Conservation (phyloP, 2,113 vertebrate species). For the Aegithalos caudatus region DNA sequence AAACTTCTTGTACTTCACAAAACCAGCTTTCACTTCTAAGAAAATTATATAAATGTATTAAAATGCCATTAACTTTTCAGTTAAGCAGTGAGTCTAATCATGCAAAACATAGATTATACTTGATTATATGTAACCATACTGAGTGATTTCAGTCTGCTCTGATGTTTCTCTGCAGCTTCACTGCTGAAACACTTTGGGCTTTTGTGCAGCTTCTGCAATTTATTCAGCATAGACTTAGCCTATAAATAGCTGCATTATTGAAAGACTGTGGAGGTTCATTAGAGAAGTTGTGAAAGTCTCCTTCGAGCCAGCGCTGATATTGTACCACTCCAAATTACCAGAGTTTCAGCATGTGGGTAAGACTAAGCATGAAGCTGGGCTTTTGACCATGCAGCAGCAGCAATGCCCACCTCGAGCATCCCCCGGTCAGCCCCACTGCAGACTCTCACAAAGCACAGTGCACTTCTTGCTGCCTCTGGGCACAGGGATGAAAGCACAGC, state of each 20-base stretch:
- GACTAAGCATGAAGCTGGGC: not conserved
- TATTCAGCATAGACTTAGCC: not conserved
- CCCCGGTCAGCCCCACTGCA: rapidly evolving
- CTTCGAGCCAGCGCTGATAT: not conserved
- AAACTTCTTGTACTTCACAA: not conserved
- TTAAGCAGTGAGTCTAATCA: not conserved
- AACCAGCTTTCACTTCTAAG: not conserved
- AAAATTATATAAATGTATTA: not conserved
- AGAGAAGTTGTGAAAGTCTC: not conserved
- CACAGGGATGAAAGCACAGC: not conserved
- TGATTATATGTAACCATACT: not conserved
- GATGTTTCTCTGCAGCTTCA: not conserved
- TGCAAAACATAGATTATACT: not conserved
- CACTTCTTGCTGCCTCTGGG: not conserved
- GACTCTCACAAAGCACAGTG: not conserved
- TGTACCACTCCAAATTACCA: not conserved
- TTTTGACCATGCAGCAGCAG: not conserved
- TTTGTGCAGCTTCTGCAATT: conserved; percentile 11
- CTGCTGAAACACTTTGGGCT: not conserved
- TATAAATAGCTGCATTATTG: conserved; percentile 39
- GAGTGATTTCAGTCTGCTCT: not conserved
- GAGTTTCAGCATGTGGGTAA: not conserved
- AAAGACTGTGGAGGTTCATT: conserved; percentile 4
- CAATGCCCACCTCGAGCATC: not conserved
- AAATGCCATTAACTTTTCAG: not conserved